Percentiles rank a stretch among this genome's conserved stretches.
Evolutionary conservation across 1,140 invertebrate species (phyloP).

Genomic region (Drosophila sucinea): DNA sequence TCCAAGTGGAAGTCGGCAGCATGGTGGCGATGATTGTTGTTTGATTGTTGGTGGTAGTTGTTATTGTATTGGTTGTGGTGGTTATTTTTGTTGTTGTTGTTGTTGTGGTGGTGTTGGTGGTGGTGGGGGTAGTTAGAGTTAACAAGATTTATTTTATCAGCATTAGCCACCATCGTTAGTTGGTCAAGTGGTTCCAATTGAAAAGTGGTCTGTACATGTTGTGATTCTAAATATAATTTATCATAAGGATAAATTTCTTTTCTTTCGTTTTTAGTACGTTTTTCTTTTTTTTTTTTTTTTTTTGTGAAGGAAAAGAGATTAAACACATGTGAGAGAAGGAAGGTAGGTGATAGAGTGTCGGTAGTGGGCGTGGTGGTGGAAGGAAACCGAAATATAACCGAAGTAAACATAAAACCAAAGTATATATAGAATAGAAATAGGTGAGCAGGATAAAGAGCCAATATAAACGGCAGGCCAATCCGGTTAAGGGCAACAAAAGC

Average conservation of each 20-base stretch:
- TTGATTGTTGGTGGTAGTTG: conserved; percentile 22
- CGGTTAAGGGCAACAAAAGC: conserved; percentile 43
- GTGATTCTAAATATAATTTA: conserved; percentile 85
- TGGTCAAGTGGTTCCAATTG: conserved; percentile 87
- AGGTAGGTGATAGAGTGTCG: neutral
- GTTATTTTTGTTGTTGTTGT: conserved; percentile 43
- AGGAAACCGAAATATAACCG: conserved; percentile 10
- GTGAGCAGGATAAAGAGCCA: conserved; percentile 37
- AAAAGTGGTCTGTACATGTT: conserved; percentile 86
- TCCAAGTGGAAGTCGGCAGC: conserved; percentile 41
- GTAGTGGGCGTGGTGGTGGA: neutral
- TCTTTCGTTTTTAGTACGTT: conserved; percentile 43
- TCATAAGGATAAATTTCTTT: conserved; percentile 73
- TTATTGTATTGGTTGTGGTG: conserved; percentile 28
- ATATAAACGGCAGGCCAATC: conserved; percentile 83
- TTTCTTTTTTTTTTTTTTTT: neutral
- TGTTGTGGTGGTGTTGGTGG: conserved; percentile 29
- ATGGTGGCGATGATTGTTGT: conserved; percentile 47
- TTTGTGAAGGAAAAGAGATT: conserved; percentile 24
- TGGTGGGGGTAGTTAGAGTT: conserved; percentile 78
- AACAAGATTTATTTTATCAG: conserved; percentile 84
- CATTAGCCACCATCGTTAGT: conserved; percentile 83
- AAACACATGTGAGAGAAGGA: neutral
- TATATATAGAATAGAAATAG: conserved; percentile 35
- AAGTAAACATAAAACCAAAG: conserved; percentile 39